Conservation (phyloP, 2,113 vertebrate species). For the Gadus chalcogrammus region DNA sequence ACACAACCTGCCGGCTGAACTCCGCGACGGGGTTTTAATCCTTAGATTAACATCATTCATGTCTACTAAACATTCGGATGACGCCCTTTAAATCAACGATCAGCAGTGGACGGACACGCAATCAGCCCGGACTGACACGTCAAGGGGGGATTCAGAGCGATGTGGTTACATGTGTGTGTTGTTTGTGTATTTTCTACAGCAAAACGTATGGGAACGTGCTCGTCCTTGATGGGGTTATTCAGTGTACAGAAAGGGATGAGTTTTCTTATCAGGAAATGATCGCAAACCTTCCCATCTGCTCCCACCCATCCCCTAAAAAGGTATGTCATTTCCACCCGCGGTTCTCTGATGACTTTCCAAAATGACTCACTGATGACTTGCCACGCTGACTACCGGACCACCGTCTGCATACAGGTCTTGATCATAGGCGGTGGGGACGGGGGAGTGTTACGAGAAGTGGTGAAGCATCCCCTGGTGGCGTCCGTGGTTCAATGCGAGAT, state of each 20-base stretch:
- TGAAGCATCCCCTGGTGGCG: constrained; percentile 89
- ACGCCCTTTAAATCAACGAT: too few species aligned
- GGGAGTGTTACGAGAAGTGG: constrained; percentile 90
- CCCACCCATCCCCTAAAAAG: constrained; percentile 90
- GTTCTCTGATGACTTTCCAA: too few species aligned
- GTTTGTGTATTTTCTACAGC: constrained; percentile 63
- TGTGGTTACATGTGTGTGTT: not conserved
- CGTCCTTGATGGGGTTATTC: constrained; percentile 94
- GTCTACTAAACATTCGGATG: too few species aligned
- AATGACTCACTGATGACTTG: not conserved
- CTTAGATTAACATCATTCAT: too few species aligned
- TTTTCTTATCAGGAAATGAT: constrained; percentile 99
- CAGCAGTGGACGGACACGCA: too few species aligned
- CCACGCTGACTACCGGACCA: not conserved
- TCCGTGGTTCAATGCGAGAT: constrained; percentile 95
- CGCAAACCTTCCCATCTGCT: constrained; percentile 90
- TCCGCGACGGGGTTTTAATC: too few species aligned
- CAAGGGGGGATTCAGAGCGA: too few species aligned
- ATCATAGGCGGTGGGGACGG: constrained; percentile 96
- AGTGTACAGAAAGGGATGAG: constrained; percentile 95
- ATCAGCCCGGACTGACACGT: too few species aligned
- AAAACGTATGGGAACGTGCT: constrained; percentile 96
- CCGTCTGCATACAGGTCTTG: constrained; percentile 76
- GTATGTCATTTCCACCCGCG: constrained; percentile 48
- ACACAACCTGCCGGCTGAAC: too few species aligned